A percentile compares a stretch with the other conserved stretches of the same genome.
Conservation (phyloP, 2,888 invertebrate species). For the Argyra leucocephala region DNA sequence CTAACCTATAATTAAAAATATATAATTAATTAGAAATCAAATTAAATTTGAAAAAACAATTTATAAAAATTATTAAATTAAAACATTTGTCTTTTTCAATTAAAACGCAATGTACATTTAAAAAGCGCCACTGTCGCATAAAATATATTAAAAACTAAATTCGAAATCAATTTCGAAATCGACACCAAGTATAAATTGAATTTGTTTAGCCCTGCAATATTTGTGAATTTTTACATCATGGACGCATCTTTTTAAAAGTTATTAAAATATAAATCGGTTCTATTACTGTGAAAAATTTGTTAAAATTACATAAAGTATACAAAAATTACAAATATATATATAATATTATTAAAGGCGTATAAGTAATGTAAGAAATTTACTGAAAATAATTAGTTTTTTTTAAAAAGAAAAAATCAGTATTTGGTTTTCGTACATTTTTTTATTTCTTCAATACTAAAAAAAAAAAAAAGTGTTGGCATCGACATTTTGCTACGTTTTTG, state of each 20-base stretch:
- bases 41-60: too few species aligned
- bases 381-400: not conserved
- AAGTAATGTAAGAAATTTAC: not conserved
- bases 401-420: not conserved
- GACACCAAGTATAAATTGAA: too few species aligned
- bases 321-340: not conserved
- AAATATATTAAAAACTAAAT: too few species aligned
- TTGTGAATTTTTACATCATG: constrained; percentile 3
- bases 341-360: not conserved
- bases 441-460: not conserved
- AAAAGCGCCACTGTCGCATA: too few species aligned
- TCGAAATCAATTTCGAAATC: too few species aligned
- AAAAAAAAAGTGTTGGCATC: constrained; percentile 6
- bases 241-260: constrained; percentile 3
- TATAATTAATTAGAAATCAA: too few species aligned
- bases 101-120: too few species aligned
- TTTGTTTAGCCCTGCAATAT: not conserved
- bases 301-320: not conserved
- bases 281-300: not conserved
- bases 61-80: too few species aligned
- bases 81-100: too few species aligned
- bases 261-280: not conserved
- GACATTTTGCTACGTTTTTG: constrained; percentile 6
- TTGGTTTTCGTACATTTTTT: not conserved
- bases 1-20: too few species aligned